phyloP scores from a whole-genome alignment of 53 echinoderm and acorn worm genomes.

The Henricia sp. region DNA sequence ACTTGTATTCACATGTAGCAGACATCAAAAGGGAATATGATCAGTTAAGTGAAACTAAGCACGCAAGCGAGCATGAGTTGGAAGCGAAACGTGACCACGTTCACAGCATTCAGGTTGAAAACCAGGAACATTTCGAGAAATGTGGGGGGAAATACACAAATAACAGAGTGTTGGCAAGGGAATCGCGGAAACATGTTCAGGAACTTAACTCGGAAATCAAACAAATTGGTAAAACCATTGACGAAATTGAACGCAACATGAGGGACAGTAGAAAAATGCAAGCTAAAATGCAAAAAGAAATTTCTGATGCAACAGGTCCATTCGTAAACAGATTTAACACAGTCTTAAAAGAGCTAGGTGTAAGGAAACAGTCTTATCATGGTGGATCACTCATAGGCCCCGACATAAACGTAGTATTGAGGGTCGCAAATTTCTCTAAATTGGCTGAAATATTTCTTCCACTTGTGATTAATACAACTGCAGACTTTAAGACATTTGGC shows the following conservation, averaged over 20 bases:
- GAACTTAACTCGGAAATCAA: neutral
- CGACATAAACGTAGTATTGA: no score
- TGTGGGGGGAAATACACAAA: neutral
- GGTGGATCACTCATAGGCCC: no score
- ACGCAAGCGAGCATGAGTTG: neutral
- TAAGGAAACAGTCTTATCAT: no score
- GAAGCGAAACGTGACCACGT: neutral
- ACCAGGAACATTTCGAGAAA: neutral
- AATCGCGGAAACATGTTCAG: slow-evolving; percentile 3
- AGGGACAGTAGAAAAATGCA: no score
- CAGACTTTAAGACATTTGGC: no score
- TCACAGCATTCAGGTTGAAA: neutral
- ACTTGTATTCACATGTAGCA: neutral
- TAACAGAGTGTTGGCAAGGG: neutral
- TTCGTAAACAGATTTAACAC: no score
- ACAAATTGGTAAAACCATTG: neutral
- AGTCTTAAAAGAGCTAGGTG: no score
- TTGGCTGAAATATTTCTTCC: no score
- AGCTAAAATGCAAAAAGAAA: no score
- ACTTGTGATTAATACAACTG: no score
- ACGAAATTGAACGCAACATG: neutral
- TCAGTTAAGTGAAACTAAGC: neutral
- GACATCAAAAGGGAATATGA: neutral
- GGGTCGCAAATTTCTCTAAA: no score
- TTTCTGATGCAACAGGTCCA: no score